Base-by-base conservation (phyloP, 2,797 vertebrate species). In the Chiroxiphia lanceolata region DNA sequence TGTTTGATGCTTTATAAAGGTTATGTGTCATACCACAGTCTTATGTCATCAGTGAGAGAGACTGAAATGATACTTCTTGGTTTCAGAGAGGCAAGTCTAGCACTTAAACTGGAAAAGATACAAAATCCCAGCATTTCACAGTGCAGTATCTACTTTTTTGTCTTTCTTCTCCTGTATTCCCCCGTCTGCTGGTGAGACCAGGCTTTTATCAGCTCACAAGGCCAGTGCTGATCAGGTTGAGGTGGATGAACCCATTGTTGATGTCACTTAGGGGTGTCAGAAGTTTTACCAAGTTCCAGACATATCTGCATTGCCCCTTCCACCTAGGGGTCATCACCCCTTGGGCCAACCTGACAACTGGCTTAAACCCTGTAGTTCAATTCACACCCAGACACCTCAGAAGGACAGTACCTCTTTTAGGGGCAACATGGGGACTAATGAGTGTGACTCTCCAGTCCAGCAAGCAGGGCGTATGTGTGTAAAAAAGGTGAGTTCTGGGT, bases 1-100 rank as follows among this genome's bases (percentile, higher is more conserved):
- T 83, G 80, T 83, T 67, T 84, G 69, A 90, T 93, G 94, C 94
- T 95, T 95, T 96, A 93, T 74, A 96, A 94, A 94, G 89, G 42
- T 80, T 90, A 9, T 92, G 87, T 91, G 87, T 96, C 94, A 93
- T 89, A 83, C 83, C 87, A 70, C 15, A 1, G 47, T 63, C 75
- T 95, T 89, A 51, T 90, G 81, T 88, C 94, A 94, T 82, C 93
- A 92, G 83, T 64, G 53, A 56, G 75, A 96, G 90, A 92, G 77
- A 77, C 44, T 74, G 56, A 90, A 93, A 92, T 42, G 23, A 92
- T 70, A 70, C 15, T 87, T 90, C 61, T 78, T 93, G 93, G 92
- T 92, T 94, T 83, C 56, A 79, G 72, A 79, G 36, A 81, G 44
- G 12, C 69, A 86, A 90, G 59, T 59, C 54, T 74, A 89, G 40